Evolutionary conservation across 2,888 invertebrate species (phyloP).

Genomic region (Lepidocyrtinus sp.): DNA sequence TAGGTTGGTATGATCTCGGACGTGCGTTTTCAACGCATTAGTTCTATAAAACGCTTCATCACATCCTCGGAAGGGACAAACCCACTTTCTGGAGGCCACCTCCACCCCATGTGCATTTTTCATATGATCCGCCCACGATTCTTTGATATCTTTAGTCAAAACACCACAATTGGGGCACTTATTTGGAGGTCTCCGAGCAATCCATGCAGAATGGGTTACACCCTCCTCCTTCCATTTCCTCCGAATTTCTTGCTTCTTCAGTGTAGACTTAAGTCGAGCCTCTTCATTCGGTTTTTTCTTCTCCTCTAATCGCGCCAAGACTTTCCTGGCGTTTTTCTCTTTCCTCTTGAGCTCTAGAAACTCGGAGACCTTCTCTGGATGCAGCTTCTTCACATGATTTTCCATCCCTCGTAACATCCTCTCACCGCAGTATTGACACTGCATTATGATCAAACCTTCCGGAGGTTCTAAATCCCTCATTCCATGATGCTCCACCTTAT

Average conservation of each 20-base stretch:
- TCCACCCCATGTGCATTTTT: too few species aligned
- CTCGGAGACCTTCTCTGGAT: slow-evolving; percentile 15
- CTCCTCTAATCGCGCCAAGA: neutral
- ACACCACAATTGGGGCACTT: neutral
- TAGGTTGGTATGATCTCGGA: neutral
- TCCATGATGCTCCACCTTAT: slow-evolving; percentile 1
- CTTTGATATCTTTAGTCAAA: neutral
- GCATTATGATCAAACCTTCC: neutral
- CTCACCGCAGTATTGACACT: slow-evolving; percentile 19
- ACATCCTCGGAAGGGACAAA: neutral
- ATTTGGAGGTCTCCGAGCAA: neutral
- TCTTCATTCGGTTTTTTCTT: neutral
- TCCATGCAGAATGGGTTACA: neutral
- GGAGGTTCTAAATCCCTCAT: neutral
- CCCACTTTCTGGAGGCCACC: too few species aligned
- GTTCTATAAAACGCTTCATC: neutral
- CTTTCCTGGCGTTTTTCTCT: too few species aligned
- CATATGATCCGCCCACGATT: neutral
- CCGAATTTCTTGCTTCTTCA: neutral
- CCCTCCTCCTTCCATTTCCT: neutral
- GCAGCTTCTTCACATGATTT: slow-evolving; percentile 7
- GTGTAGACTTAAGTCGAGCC: neutral
- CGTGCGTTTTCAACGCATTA: neutral
- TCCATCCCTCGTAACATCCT: neutral
- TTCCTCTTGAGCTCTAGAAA: too few species aligned